A percentile compares a stretch with the other conserved stretches of the same genome.
Evolutionary conservation across 2,113 vertebrate genomes (phyloP).

Genomic region (Columba janthina): DNA sequence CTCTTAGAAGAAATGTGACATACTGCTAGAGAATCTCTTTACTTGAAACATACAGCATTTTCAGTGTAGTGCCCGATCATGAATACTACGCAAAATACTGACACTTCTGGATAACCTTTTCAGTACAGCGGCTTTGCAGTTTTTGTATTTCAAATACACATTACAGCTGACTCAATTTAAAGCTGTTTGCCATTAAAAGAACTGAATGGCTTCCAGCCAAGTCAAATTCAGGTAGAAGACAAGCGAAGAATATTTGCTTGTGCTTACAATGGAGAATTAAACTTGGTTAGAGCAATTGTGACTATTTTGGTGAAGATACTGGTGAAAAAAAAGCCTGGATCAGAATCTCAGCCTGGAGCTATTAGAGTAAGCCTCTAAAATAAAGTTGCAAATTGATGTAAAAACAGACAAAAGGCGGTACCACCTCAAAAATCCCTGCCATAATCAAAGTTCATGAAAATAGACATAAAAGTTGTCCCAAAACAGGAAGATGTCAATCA

Average conservation of each 20-base stretch:
- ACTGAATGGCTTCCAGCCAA: neutral
- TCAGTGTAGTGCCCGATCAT: neutral
- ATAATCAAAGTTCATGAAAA: neutral
- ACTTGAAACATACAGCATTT: neutral
- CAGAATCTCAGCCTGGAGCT: neutral
- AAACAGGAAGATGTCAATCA: neutral
- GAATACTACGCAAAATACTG: neutral
- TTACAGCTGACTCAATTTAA: neutral
- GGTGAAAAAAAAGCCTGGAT: neutral
- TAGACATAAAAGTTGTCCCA: neutral
- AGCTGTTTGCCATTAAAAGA: neutral
- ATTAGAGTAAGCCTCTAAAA: neutral
- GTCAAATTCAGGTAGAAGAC: neutral
- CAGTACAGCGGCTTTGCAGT: neutral
- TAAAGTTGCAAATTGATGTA: neutral
- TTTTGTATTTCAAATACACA: neutral
- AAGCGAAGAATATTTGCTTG: neutral
- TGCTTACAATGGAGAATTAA: neutral
- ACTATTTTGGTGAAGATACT: neutral
- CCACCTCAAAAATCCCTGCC: neutral
- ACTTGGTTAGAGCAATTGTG: rapidly evolving
- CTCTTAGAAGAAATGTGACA: neutral
- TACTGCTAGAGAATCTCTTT: neutral
- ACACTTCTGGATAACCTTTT: neutral
- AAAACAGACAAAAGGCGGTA: neutral